phyloP scores from a whole-genome alignment of 2,888 invertebrate species.

The Drosophila emarginata region DNA sequence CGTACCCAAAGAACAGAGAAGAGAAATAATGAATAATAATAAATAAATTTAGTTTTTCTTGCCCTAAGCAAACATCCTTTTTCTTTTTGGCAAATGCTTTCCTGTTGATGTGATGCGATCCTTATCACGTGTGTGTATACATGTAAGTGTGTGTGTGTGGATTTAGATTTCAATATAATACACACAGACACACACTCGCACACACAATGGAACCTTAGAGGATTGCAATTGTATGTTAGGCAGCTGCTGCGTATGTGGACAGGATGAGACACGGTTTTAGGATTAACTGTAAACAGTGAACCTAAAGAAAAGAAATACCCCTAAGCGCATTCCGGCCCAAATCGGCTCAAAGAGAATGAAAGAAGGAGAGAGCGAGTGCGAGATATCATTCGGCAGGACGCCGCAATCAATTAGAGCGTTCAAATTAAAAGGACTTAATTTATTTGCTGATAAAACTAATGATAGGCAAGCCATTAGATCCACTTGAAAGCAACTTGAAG shows the following conservation, averaged over 20 bases:
- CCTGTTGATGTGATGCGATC: constrained; percentile 56
- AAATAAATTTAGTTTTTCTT: constrained; percentile 22
- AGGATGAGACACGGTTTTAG: constrained; percentile 7
- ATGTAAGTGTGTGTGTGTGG: constrained; percentile 32
- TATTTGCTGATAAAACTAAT: constrained; percentile 52
- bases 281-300: constrained; percentile 52
- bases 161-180: constrained; percentile 41
- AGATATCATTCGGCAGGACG: constrained; percentile 38
- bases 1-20: constrained; percentile 42
- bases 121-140: constrained; percentile 56
- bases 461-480: constrained; percentile 69
- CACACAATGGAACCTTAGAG: constrained; percentile 28
- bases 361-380: not conserved
- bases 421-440: constrained; percentile 57
- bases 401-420: constrained; percentile 63
- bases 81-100: constrained; percentile 44
- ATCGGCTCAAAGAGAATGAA: constrained; percentile 31
- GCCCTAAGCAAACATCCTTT: constrained; percentile 75
- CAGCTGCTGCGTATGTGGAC: constrained; percentile 41
- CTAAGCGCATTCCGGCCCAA: constrained; percentile 20
- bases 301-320: constrained; percentile 1
- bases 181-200: not conserved
- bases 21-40: constrained; percentile 17
- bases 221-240: constrained; percentile 48
- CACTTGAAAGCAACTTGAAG: constrained; percentile 29